phyloP scores from a whole-genome alignment of 2,797 vertebrate genomes.

The Danio aesculapii region DNA sequence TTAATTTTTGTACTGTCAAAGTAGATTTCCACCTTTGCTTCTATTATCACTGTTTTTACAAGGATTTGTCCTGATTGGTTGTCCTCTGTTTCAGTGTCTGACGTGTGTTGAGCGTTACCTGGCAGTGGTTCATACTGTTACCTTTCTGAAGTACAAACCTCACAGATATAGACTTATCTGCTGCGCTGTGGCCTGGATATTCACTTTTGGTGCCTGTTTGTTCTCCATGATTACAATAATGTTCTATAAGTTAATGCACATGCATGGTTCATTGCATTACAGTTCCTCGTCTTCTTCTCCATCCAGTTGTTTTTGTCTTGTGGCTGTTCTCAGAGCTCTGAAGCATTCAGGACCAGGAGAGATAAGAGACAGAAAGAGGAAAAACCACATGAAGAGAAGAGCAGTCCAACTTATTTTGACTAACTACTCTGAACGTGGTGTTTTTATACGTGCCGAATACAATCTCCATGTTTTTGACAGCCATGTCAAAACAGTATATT shows the following conservation, averaged over 20 bases:
- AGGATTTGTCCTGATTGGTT: not conserved
- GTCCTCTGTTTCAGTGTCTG: slow-evolving; percentile 11
- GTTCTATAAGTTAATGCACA: not conserved
- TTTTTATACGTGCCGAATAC: too few relatives aligned
- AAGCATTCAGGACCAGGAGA: slow-evolving; percentile 23
- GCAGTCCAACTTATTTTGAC: too few relatives aligned
- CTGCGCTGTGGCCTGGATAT: not conserved
- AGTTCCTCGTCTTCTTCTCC: not conserved
- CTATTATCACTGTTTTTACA: not conserved
- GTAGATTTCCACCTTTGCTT: not conserved
- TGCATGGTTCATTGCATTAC: not conserved
- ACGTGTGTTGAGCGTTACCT: not conserved
- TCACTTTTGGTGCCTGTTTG: not conserved
- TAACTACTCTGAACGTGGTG: too few relatives aligned
- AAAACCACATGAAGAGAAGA: too few relatives aligned
- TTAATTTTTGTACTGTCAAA: not conserved
- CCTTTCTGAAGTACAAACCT: slow-evolving; percentile 6
- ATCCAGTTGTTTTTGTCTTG: slow-evolving; percentile 18
- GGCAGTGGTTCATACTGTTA: slow-evolving; percentile 23
- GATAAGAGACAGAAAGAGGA: not conserved
- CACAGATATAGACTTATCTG: slow-evolving; percentile 6
- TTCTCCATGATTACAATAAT: not conserved
- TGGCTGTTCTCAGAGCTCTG: too few relatives aligned
- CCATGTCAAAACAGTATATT: too few relatives aligned
- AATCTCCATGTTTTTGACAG: too few relatives aligned